phyloP scores from a whole-genome alignment of 1,140 invertebrate genomes.

The Cyclina sinensis region DNA sequence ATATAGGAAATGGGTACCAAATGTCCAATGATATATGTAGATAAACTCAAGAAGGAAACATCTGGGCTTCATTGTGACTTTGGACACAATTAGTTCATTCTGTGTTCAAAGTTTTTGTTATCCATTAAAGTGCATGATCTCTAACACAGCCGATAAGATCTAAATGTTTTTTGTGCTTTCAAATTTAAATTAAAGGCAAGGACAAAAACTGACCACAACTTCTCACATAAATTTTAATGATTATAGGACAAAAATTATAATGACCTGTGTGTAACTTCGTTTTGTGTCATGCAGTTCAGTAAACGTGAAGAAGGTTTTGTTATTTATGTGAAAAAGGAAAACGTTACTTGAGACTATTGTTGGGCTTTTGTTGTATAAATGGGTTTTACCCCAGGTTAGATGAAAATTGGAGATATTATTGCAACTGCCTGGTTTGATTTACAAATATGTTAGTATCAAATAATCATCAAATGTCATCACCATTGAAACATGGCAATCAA shows the following conservation, averaged over 20 bases:
- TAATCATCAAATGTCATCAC: too few relatives aligned
- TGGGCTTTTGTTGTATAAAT: too few relatives aligned
- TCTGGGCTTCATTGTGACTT: too few relatives aligned
- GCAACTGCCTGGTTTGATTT: not conserved
- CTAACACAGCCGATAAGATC: too few relatives aligned
- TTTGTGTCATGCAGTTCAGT: not conserved
- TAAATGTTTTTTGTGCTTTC: not conserved
- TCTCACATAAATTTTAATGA: not conserved
- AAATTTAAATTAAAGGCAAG: not conserved
- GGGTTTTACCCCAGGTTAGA: not conserved
- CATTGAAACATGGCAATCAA: too few relatives aligned
- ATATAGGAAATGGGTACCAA: too few relatives aligned
- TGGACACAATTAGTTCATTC: too few relatives aligned
- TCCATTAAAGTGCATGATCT: too few relatives aligned
- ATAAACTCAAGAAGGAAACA: too few relatives aligned
- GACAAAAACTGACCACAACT: not conserved
- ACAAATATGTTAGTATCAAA: not conserved
- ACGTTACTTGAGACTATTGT: not conserved
- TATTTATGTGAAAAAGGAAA: constrained; percentile 15
- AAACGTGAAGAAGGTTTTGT: not conserved
- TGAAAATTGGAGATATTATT: not conserved
- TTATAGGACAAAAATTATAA: not conserved
- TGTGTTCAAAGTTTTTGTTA: too few relatives aligned
- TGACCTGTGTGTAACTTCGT: not conserved
- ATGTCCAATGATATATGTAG: too few relatives aligned